Conservation (phyloP, 23 tunicate species). For the Corella eumyota region DNA sequence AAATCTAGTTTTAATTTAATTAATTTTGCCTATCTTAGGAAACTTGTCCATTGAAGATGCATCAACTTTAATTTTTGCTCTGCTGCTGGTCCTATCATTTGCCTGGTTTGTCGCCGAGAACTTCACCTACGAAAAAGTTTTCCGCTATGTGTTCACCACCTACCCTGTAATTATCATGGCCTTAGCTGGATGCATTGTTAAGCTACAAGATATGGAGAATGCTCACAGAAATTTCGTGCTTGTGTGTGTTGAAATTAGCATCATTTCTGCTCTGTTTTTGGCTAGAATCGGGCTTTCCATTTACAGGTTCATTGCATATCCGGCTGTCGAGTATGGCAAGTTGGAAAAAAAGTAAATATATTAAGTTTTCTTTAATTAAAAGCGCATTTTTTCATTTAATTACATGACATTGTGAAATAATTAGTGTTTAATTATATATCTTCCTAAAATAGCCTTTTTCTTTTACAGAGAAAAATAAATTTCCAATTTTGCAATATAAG, state of each 20-base stretch:
- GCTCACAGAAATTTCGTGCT: not conserved
- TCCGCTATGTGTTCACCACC: constrained; percentile 6
- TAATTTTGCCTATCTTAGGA: no score
- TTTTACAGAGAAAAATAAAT: no score
- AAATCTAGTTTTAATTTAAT: no score
- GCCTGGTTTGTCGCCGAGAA: constrained; percentile 6
- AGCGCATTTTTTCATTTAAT: no score
- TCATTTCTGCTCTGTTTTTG: not conserved
- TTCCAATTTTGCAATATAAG: no score
- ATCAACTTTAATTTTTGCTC: constrained; percentile 19
- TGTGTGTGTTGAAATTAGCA: not conserved
- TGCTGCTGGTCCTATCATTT: constrained; percentile 24
- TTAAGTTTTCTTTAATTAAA: no score
- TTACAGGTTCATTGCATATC: not conserved
- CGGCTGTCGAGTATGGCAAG: no score
- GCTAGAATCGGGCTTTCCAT: not conserved
- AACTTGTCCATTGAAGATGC: constrained; percentile 12
- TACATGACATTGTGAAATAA: no score
- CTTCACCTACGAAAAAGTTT: constrained; percentile 1
- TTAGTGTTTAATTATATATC: no score
- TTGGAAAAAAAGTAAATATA: no score
- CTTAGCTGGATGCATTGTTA: not conserved
- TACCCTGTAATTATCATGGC: constrained; percentile 13
- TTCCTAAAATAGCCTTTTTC: no score
- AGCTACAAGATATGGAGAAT: not conserved